These are phyloP conservation scores for Achroia grisella DNA, from an alignment of 1,140 invertebrate species.

Conservation along the genomic window DNA sequence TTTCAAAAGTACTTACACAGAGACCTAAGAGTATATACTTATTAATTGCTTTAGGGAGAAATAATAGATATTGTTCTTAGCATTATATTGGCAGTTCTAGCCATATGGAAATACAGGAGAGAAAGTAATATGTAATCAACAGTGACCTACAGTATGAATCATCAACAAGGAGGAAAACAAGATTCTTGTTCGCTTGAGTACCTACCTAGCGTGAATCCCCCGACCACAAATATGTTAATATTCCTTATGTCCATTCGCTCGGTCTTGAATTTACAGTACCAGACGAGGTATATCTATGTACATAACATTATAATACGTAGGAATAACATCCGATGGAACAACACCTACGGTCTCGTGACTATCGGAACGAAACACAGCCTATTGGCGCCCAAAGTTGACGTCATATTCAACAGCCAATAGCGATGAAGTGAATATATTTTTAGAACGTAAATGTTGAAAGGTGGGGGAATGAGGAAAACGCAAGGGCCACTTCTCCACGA, in stretches of 20 bases:
- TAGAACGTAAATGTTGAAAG: slow-evolving; percentile 41
- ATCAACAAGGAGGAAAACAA: slow-evolving; percentile 11
- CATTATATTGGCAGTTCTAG: too few species aligned
- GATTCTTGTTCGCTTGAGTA: slow-evolving; percentile 3
- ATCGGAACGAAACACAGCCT: slow-evolving; percentile 12
- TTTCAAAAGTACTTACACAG: too few species aligned
- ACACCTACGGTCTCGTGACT: slow-evolving; percentile 51
- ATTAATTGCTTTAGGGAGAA: too few species aligned
- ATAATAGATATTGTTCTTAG: too few species aligned
- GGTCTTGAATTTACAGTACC: too few species aligned
- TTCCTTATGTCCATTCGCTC: neutral
- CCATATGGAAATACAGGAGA: too few species aligned
- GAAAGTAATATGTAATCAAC: too few species aligned
- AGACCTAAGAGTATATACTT: too few species aligned
- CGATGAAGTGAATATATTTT: slow-evolving; percentile 42
- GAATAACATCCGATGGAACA: slow-evolving; percentile 15
- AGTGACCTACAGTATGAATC: slow-evolving; percentile 7
- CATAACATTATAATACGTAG: slow-evolving; percentile 11
- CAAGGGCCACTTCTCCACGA: slow-evolving; percentile 22
- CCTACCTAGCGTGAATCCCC: slow-evolving; percentile 22
- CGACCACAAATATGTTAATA: neutral
- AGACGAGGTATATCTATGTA: neutral
- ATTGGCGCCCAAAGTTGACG: slow-evolving; percentile 54
- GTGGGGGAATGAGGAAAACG: slow-evolving; percentile 61
- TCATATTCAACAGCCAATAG: slow-evolving; percentile 47